Conservation (phyloP, 2,888 invertebrate genomes). For the Deilephila porcellus region DNA sequence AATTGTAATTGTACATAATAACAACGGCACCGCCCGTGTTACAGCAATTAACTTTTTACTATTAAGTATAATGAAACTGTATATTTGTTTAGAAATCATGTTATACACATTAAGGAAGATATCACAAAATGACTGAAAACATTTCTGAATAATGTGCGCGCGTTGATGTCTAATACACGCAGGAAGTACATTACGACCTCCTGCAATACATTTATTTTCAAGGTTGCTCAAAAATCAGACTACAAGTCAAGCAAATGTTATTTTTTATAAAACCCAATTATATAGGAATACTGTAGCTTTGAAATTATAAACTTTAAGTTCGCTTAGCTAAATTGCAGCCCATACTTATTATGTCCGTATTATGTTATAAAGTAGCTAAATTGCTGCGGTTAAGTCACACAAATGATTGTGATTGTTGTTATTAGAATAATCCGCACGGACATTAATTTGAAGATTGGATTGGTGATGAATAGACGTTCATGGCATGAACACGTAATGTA, state of each 20-base stretch:
- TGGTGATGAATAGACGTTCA: slow-evolving; percentile 23
- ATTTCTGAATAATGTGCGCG: slow-evolving; percentile 45
- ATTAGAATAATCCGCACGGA: slow-evolving; percentile 31
- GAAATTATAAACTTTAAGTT: not conserved
- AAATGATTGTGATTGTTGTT: slow-evolving; percentile 37
- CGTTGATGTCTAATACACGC: slow-evolving; percentile 77
- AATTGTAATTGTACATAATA: too few relatives aligned
- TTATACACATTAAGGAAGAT: not conserved
- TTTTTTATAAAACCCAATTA: slow-evolving; percentile 9
- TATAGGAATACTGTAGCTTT: not conserved
- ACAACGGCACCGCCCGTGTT: too few relatives aligned
- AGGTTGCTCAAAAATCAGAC: not conserved
- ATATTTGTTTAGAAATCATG: too few relatives aligned
- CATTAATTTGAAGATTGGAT: slow-evolving; percentile 32
- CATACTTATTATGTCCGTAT: slow-evolving; percentile 35
- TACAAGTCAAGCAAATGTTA: not conserved
- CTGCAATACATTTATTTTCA: not conserved
- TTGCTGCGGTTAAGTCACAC: slow-evolving; percentile 39
- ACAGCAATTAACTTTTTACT: too few relatives aligned
- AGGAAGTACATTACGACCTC: slow-evolving; percentile 36
- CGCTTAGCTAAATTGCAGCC: slow-evolving; percentile 34
- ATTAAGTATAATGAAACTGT: too few relatives aligned
- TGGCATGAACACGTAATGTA: slow-evolving; percentile 18
- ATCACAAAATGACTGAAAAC: not conserved
- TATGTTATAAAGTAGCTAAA: slow-evolving; percentile 39